Base-by-base conservation (phyloP, 2,113 vertebrate species). In the Epinephelus cyanopodus region DNA sequence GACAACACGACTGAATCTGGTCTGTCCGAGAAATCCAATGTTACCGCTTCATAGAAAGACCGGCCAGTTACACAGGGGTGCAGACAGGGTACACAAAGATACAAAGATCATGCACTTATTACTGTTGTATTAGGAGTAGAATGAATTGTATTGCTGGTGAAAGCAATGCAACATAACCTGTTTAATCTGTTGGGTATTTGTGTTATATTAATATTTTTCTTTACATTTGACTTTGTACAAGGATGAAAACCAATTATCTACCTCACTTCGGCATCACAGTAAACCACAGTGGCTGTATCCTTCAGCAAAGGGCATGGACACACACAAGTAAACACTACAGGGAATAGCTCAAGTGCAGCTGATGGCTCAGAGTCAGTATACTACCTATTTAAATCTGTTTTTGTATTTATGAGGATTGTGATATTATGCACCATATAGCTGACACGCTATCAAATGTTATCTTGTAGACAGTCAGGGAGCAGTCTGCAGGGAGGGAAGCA, bases 201-300 rank as follows among this genome's bases (percentile, higher is more conserved):
- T 85, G 25, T 5, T 72, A 45, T 50, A 71, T 66, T 69, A n/a
- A 68, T 45, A 62, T 48, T 91, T 81, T 57, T 54, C 61, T 75
- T 81, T 58, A 60, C 53, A 23, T 61, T 68, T 74, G 27, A 74
- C n/a, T 83, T 84, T 63, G 73, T 71, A 85, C 11, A 79, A 74
- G 64, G 61, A 79, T 80, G 42, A 79, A 86, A 85, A 86, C 60
- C 74, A 81, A 25, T 77, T 52, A 90, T 89, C 93, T 94, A 94
- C 93, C 93, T 94, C 93, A 88, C 81, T 61, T 76, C 62, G 84
- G 18, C 66, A 42, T 67, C 13, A 81, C 69, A 81, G 57, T 88
- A 62, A 73, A 73, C 66, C 61, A 53, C 33, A 68, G 69, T 60
- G 63, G 15, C 84, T 68, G 74, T 6, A 27, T 78, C 57, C 29